Conservation (phyloP, 2,888 invertebrate genomes). For the Lasioglossum vierecki region DNA sequence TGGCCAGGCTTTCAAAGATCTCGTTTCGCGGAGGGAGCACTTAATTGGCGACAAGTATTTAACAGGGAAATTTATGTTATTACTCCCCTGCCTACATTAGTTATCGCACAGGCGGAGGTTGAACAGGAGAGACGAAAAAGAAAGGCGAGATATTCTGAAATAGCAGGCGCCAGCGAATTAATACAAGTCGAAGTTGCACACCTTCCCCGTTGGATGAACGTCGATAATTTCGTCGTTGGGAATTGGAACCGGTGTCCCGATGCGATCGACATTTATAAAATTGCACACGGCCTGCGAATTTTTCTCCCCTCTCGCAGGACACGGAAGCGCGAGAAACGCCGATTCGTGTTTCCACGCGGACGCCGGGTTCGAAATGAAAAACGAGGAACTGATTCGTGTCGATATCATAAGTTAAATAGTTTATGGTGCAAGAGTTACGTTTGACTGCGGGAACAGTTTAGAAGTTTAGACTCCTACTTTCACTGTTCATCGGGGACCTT, state of each 20-base stretch:
- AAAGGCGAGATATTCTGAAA: not conserved
- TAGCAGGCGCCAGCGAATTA: not conserved
- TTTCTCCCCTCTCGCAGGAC: not conserved
- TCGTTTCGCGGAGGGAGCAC: not conserved
- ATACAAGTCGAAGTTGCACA: not conserved
- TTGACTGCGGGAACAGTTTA: not conserved
- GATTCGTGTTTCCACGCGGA: constrained; percentile 2
- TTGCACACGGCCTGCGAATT: constrained; percentile 12
- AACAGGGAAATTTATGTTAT: not conserved
- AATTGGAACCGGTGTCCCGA: constrained; percentile 25
- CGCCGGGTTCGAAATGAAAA: not conserved
- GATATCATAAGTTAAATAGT: constrained; percentile 15
- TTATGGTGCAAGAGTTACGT: not conserved
- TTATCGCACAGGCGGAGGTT: not conserved
- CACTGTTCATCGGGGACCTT: too few species aligned
- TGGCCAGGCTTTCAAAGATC: not conserved
- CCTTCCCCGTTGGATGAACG: constrained; percentile 35
- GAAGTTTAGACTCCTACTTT: not conserved
- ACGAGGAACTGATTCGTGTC: constrained; percentile 8
- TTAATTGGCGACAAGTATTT: not conserved
- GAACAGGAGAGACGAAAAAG: not conserved
- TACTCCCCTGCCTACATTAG: not conserved
- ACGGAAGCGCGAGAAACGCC: not conserved
- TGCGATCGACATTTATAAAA: constrained; percentile 28
- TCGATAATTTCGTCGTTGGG: constrained; percentile 48